A percentile compares a stretch with the other conserved stretches of the same genome.
Evolutionary conservation across 2,797 vertebrate species (phyloP).

Genomic region (Arnoldichthys spilopterus): DNA sequence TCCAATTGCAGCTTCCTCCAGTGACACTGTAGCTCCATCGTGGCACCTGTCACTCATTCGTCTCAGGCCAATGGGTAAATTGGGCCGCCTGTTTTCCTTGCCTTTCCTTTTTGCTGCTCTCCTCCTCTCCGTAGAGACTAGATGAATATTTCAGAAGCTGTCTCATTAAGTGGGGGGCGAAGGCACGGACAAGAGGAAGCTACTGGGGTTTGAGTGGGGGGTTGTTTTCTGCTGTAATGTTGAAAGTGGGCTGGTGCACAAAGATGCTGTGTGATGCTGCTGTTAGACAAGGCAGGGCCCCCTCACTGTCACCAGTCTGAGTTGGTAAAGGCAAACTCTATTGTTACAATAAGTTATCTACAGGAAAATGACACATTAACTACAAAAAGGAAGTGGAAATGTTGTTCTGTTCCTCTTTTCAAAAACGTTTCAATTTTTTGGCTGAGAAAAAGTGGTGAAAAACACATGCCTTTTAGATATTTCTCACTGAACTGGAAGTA

Average conservation of each 20-base stretch:
- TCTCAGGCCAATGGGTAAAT: not conserved
- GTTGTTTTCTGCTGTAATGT: not conserved
- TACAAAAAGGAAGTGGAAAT: not conserved
- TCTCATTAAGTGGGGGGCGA: slow-evolving; percentile 28
- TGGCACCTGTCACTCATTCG: slow-evolving; percentile 1
- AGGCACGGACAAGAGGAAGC: not conserved
- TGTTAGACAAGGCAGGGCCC: not conserved
- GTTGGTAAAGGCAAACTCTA: not conserved
- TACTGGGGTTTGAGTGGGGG: slow-evolving; percentile 1
- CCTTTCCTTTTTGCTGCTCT: not conserved
- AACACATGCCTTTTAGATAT: not conserved
- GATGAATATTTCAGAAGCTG: slow-evolving; percentile 56
- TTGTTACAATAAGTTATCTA: not conserved
- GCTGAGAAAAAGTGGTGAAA: not conserved
- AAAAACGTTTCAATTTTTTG: accelerated
- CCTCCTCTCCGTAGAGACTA: not conserved
- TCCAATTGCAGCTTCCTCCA: slow-evolving; percentile 6
- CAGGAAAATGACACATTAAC: not conserved
- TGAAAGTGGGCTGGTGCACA: not conserved
- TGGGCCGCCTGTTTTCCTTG: slow-evolving; percentile 6
- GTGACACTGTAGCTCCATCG: not conserved
- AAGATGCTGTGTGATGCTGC: not conserved
- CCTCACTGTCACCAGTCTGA: not conserved
- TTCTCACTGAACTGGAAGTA: too few relatives aligned
- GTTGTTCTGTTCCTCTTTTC: not conserved